phyloP scores from a whole-genome alignment of 2,113 vertebrate species.

The Peucedramus taeniatus region DNA sequence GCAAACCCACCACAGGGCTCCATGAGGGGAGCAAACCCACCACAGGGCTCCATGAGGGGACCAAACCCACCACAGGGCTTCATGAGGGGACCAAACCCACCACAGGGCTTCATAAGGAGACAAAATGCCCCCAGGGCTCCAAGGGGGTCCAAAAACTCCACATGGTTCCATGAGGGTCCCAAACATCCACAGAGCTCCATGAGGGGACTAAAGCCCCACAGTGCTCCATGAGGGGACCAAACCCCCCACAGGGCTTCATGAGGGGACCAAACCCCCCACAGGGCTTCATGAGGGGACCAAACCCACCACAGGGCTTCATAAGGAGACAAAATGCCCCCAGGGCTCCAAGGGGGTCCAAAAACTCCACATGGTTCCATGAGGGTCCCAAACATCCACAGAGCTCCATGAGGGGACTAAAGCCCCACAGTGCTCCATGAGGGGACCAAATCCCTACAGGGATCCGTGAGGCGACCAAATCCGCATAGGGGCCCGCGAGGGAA shows the following conservation, averaged over 20 bases:
- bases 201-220: accelerated
- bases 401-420: accelerated
- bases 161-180: no score
- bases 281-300: accelerated
- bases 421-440: accelerated
- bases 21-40: accelerated
- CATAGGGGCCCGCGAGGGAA: accelerated
- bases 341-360: no score
- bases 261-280: neutral
- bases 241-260: accelerated
- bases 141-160: neutral
- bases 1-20: no score
- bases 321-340: no score
- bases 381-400: no score
- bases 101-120: accelerated
- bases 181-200: accelerated
- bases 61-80: accelerated
- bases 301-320: accelerated
- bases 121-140: neutral
- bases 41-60: accelerated
- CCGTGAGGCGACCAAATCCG: accelerated
- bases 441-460: accelerated
- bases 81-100: accelerated
- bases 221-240: accelerated
- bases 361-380: no score